Evolutionary conservation across 2,113 vertebrate species (phyloP).

Genomic region (Tiliqua scincoides): DNA sequence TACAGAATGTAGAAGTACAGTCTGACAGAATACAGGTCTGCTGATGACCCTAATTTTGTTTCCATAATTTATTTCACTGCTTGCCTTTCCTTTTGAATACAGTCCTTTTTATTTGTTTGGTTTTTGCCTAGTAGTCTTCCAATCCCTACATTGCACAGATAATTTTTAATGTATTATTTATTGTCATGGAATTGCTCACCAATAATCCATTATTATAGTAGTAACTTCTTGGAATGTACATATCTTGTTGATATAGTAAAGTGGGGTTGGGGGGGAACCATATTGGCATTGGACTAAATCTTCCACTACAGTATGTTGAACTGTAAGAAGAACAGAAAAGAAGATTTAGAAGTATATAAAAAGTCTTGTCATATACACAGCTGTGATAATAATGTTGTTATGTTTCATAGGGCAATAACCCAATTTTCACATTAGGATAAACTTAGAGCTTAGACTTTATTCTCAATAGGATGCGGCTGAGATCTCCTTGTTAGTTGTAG

Average conservation of each 20-base stretch:
- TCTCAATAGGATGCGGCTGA: background rate
- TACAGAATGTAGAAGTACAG: too few species aligned
- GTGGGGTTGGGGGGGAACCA: background rate
- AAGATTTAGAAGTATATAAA: background rate
- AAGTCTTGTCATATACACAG: background rate
- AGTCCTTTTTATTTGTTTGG: background rate
- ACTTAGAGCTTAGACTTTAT: background rate
- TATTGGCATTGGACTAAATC: background rate
- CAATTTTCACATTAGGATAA: background rate
- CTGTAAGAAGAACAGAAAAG: background rate
- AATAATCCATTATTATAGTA: background rate
- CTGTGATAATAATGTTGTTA: background rate
- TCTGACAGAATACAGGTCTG: too few species aligned
- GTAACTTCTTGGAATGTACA: background rate
- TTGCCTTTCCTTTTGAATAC: background rate
- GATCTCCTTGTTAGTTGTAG: background rate
- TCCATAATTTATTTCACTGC: background rate
- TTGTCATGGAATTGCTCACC: background rate
- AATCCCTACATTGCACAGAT: background rate
- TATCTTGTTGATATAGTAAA: background rate
- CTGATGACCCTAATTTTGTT: background rate
- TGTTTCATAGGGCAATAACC: background rate
- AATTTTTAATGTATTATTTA: background rate
- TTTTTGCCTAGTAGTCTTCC: background rate
- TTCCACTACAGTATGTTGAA: background rate